Evolutionary conservation across 1,140 invertebrate genomes (phyloP), one percentile per base, ranked within the genome.

Genomic region (Magallana gigas): DNA sequence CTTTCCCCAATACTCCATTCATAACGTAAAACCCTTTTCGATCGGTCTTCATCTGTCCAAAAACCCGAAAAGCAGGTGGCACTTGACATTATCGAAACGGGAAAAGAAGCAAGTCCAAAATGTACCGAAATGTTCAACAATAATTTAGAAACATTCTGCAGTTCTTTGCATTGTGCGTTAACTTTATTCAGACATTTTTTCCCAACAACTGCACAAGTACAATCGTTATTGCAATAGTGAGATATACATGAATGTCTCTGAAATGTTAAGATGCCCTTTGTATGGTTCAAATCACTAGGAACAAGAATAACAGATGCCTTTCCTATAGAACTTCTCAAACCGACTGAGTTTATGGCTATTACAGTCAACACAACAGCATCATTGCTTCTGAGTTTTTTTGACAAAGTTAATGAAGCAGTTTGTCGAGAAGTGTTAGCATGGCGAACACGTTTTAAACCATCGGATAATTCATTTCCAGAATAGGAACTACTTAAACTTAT

Each of bases 171-270:
- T 36, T 8, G 57, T 62, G 58, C 5, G 23, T 48, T 57, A 11
- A 68, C 3, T 83, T 18, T 60, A 23, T 8, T 14, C 23, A 57
- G 58, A 56, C 85, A 89, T 59, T 84, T 84, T 57, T 85, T 71
- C 9, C 83, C 68, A 36, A 80, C n/a, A 3, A 85, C 85, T 57
- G 64, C 85, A 57, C 88, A 89, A 14, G 88, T 89, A 64, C 88
- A 89, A 48, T 87, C 88, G 76, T 87, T 59, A 85, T 84, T 85
- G 57, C 88, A 89, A 48, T 82, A 89, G 9, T 60, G 23, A n/a
- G 83, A 48, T 8, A 14, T 36, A 82, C 88, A 89, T 1, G 88
- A 89, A 87, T 89, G 64, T 12, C 62, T 82, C 84, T 86, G 83
- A n/a, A 89, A 80, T 80, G 83, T n/a, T 1, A 89, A 71, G 29